These are phyloP conservation scores for Masnerella sp. DNA, from an alignment of 2,888 invertebrate genomes.

Conservation along the genomic window DNA sequence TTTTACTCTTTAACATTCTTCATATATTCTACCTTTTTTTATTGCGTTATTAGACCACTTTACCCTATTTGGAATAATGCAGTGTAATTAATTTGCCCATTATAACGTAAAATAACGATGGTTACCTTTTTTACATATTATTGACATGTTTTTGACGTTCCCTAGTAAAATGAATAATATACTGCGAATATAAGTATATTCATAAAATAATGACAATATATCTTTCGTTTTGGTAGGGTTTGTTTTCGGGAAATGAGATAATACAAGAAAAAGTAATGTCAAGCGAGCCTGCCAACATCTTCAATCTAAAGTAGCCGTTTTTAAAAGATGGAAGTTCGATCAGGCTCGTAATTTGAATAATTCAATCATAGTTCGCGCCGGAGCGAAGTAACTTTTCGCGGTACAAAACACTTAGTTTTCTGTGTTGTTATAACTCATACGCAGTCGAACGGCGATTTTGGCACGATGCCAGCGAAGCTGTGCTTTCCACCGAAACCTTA, in stretches of 20 bases:
- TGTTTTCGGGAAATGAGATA: constrained; percentile 1
- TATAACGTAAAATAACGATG: too few species aligned
- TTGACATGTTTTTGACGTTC: too few species aligned
- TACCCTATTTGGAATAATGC: too few species aligned
- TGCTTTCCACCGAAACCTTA: constrained; percentile 44
- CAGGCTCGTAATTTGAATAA: constrained; percentile 45
- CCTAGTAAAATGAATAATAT: too few species aligned
- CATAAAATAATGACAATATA: too few species aligned
- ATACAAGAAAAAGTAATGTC: constrained; percentile 3
- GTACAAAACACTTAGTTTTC: constrained; percentile 51
- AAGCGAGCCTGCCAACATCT: constrained; percentile 3
- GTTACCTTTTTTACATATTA: too few species aligned
- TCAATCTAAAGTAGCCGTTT: constrained; percentile 15
- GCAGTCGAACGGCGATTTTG: constrained; percentile 52
- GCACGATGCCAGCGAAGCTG: constrained; percentile 39
- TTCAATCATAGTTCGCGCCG: constrained; percentile 35
- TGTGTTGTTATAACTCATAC: constrained; percentile 57
- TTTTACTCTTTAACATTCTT: too few species aligned
- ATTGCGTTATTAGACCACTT: too few species aligned
- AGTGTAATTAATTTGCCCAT: too few species aligned
- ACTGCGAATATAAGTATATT: too few species aligned
- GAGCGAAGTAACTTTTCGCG: constrained; percentile 44
- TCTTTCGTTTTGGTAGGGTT: too few species aligned
- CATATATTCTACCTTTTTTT: too few species aligned
- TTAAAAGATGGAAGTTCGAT: constrained; percentile 7